Evolutionary conservation across 2,888 invertebrate genomes (phyloP), one percentile per base, ranked within the genome.

Genomic region (Tenthredo mesomela): DNA sequence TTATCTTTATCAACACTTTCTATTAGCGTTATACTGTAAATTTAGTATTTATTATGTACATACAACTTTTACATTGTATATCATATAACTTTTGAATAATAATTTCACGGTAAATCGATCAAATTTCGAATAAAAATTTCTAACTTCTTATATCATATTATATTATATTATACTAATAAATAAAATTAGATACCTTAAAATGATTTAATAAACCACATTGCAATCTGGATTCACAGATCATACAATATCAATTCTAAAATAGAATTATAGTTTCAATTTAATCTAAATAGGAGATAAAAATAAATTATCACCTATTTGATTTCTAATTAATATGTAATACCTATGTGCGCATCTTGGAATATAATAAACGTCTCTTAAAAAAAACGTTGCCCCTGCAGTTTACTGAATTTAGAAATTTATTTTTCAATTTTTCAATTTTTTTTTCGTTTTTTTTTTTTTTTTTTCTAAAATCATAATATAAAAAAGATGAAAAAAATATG

Each of bases 101-200:
- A 77, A 77, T 77, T 77, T 77, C 75, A 77, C 75, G 75, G 75
- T 77, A 77, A 50, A 15, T 50, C 47, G 21, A 47, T 21, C 2
- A 18, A 29, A 33, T 33, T 25, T 29, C 18, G 18, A 54, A 50
- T 50, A 77, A 50, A 77, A 77, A 25, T 50, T 71, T 43, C n/a
- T 21, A 77, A 43, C 47, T 50, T 50, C 29, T 25, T 75, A 43
- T 12, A 21, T 29, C n/a, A 77, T 50, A 33, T 33, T 29, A n/a
- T n/a, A n/a, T n/a, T n/a, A n/a, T n/a, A n/a, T n/a, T n/a, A n/a
- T 29, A n/a, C 18, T 18, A 47, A 77, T 77, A 50, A 77, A 75
- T 47, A 71, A 71, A 71, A 71, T 71, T 21, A 71, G 40, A 33
- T n/a, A 70, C 29, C 37, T 18, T 70, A 65, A 15, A 29, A 29